A percentile compares a stretch with the other conserved stretches of the same genome.
phyloP scores from a whole-genome alignment of 2,113 vertebrate species.

The Brevimyrus niger region DNA sequence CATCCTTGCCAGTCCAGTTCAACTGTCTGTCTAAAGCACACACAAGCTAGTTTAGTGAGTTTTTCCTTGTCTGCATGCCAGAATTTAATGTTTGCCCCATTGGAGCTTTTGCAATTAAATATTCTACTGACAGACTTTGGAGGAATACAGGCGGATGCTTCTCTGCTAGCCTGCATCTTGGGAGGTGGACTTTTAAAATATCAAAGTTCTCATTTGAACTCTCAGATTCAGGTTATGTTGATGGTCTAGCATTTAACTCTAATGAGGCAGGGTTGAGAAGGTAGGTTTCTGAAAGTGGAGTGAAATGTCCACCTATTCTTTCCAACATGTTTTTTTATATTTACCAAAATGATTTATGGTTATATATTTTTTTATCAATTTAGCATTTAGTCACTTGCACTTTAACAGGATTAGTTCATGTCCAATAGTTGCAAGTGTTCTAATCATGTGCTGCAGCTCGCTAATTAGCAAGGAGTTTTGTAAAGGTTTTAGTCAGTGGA shows the following conservation, averaged over 20 bases:
- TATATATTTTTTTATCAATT: background rate
- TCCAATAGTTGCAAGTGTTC: background rate
- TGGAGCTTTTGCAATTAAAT: background rate
- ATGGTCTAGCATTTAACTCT: background rate
- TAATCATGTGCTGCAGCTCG: background rate
- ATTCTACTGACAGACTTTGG: background rate
- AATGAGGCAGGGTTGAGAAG: background rate
- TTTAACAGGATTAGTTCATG: background rate
- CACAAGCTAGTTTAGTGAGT: background rate
- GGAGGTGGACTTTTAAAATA: slow-evolving; percentile 7
- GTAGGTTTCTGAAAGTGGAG: background rate
- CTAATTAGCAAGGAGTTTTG: background rate
- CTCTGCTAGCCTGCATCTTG: background rate
- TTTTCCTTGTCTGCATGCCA: background rate
- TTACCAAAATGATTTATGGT: background rate
- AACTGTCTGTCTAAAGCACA: background rate
- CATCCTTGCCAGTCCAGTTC: background rate
- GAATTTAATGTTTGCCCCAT: background rate
- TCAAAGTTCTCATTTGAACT: background rate
- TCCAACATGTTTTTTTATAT: background rate
- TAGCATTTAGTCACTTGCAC: background rate
- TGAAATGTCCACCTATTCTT: background rate
- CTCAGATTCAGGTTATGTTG: background rate
- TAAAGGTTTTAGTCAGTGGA: background rate
- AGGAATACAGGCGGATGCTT: background rate